Conservation (phyloP, 2,888 invertebrate genomes). For the Ametastegia equiseti region DNA sequence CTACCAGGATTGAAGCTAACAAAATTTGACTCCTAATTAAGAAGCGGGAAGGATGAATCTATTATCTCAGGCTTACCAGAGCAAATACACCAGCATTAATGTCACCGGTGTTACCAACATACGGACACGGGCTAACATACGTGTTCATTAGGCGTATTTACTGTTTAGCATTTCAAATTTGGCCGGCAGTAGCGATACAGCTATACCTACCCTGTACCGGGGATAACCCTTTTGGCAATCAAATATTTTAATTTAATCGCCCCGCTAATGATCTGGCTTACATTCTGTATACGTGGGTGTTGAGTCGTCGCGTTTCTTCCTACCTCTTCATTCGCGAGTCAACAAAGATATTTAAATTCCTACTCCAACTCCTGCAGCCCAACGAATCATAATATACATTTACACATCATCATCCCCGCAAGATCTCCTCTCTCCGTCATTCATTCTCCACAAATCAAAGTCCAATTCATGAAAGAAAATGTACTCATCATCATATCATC, state of each 20-base stretch:
- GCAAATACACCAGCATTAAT: conserved; percentile 69
- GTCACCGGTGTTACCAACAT: conserved; percentile 72
- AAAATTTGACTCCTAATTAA: conserved; percentile 75
- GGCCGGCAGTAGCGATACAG: conserved; percentile 59
- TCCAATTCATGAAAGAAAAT: not conserved
- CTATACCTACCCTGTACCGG: conserved; percentile 47
- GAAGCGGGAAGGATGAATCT: conserved; percentile 75
- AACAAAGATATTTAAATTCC: conserved; percentile 53
- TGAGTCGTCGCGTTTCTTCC: conserved; percentile 46
- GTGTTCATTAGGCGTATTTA: conserved; percentile 76
- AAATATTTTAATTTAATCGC: conserved; percentile 75
- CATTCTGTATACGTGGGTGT: conserved; percentile 60
- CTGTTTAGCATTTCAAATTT: conserved; percentile 76
- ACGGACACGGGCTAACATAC: conserved; percentile 72
- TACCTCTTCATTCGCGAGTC: conserved; percentile 62
- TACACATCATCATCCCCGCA: too few species aligned
- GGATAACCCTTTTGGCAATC: conserved; percentile 67
- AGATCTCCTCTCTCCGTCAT: not conserved
- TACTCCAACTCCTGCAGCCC: not conserved
- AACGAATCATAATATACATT: not conserved
- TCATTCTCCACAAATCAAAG: not conserved
- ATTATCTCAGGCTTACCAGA: conserved; percentile 68
- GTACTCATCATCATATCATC: too few species aligned
- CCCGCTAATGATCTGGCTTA: conserved; percentile 49
- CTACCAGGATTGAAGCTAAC: conserved; percentile 69